Evolutionary conservation across 2,797 vertebrate species (phyloP).

Genomic region (Agapornis canus): DNA sequence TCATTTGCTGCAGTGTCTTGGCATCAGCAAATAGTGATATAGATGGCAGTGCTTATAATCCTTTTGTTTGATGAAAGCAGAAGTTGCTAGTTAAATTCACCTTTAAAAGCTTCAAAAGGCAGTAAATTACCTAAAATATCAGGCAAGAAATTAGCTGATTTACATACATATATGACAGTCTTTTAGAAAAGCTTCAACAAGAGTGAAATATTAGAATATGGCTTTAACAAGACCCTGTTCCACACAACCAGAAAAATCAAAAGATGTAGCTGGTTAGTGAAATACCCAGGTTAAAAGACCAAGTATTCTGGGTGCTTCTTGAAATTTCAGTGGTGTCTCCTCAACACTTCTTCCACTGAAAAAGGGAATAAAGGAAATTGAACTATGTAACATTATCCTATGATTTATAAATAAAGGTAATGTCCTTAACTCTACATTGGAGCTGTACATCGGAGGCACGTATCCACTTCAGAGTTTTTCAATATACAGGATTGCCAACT

Average conservation of each 20-base stretch:
- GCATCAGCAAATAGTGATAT: conserved; percentile 58
- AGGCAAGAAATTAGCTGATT: conserved; percentile 11
- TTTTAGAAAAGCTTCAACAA: neutral
- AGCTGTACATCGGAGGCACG: neutral
- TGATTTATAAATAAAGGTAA: neutral
- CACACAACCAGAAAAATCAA: neutral
- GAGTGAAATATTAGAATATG: neutral
- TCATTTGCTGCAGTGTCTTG: conserved; percentile 37
- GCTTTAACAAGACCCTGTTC: neutral
- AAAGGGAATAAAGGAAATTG: neutral
- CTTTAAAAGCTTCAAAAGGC: conserved; percentile 54
- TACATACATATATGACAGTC: neutral
- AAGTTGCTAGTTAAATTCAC: conserved; percentile 46
- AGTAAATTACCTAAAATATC: conserved; percentile 30
- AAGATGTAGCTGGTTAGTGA: neutral
- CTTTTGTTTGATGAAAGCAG: conserved; percentile 35
- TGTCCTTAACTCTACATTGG: neutral
- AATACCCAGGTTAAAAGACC: neutral
- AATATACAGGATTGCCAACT: neutral
- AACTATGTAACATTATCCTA: neutral
- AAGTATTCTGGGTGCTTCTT: neutral
- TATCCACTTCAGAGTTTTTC: neutral
- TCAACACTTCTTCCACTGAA: neutral
- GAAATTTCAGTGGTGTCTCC: neutral
- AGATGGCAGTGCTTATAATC: conserved; percentile 58